Base-by-base conservation (phyloP, 2,888 invertebrate species). In the Gibbula magus region DNA sequence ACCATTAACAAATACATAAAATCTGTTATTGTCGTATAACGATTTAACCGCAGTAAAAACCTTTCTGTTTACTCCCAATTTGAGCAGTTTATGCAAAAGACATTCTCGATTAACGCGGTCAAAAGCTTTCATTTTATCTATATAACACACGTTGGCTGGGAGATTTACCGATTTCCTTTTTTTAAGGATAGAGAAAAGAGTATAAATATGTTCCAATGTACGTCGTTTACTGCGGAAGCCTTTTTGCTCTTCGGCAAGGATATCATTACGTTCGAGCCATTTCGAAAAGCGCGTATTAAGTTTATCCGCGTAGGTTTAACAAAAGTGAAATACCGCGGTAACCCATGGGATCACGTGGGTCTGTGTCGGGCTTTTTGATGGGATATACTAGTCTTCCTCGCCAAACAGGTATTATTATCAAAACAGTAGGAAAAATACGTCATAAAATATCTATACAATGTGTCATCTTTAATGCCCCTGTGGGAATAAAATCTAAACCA, bases 381-480 rank as follows among this genome's bases (percentile, higher is more conserved):
- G 75, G 78, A 54, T 75, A 66, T n/a, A 81, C 75, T n/a, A 78
- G 66, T 8, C 75, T 53, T 8, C 18, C 75, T 7, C n/a, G 51
- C 78, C 74, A 81, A 25, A 74, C 78, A 52, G 25, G 51, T 53
- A 22, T 29, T 70, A 3, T 29, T 4, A 4, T 61, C 20, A 61
- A 78, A 80, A 74, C 80, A 80, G 3, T 56, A 54, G 10, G 32
- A 56, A 20, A 32, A 10, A 78, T 35, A 16, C 0, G 20, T 20
- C n/a, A 45, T n/a, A 78, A 29, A 0, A 67, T 8, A n/a, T 74
- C 53, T 18, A 77, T 18, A 56, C 39, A 51, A 2, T 16, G 25
- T 3, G 61, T 29, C 39, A 77, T 77, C 52, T 80, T 80, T 35
- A 75, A 2, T n/a, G 52, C 10, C n/a, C 16, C n/a, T 18, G 53